Percentiles rank a stretch among this genome's conserved stretches.
Evolutionary conservation across 2,888 invertebrate species (phyloP).

Genomic region (Geotrupes spiniger): DNA sequence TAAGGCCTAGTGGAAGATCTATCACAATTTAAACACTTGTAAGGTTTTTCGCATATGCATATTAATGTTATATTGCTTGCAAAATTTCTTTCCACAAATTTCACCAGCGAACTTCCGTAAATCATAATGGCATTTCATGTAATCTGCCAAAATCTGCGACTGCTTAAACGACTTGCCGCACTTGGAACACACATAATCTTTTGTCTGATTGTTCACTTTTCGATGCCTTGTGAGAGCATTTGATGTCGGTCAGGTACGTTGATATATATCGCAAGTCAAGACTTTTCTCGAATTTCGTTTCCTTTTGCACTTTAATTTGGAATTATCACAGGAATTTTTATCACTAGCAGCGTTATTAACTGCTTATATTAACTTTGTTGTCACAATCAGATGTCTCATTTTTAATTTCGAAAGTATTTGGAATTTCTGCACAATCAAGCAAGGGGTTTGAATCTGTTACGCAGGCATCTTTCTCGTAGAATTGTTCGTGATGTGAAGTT

Average conservation of each 20-base stretch:
- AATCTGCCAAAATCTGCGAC: conserved; percentile 21
- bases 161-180: conserved; percentile 24
- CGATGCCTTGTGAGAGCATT: conserved; percentile 15
- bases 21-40: conserved; percentile 31
- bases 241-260: conserved; percentile 9
- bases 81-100: conserved; percentile 24
- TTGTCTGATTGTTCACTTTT: conserved; percentile 11
- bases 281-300: too few relatives aligned
- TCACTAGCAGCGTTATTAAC: not conserved
- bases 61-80: conserved; percentile 13
- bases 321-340: not conserved
- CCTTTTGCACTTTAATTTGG: not conserved
- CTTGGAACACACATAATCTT: conserved; percentile 23
- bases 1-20: conserved; percentile 18
- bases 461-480: too few relatives aligned
- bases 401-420: too few relatives aligned
- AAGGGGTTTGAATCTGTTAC: too few relatives aligned
- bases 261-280: conserved; percentile 13
- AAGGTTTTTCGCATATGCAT: conserved; percentile 37
- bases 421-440: too few relatives aligned
- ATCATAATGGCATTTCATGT: conserved; percentile 25
- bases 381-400: too few relatives aligned
- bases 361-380: too few relatives aligned
- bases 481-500: too few relatives aligned
- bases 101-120: conserved; percentile 21